Percentiles rank a stretch among this genome's conserved stretches.
These are phyloP conservation scores for Euzetes globulus DNA, from an alignment of 2,888 invertebrate species.

Conservation along the genomic window DNA sequence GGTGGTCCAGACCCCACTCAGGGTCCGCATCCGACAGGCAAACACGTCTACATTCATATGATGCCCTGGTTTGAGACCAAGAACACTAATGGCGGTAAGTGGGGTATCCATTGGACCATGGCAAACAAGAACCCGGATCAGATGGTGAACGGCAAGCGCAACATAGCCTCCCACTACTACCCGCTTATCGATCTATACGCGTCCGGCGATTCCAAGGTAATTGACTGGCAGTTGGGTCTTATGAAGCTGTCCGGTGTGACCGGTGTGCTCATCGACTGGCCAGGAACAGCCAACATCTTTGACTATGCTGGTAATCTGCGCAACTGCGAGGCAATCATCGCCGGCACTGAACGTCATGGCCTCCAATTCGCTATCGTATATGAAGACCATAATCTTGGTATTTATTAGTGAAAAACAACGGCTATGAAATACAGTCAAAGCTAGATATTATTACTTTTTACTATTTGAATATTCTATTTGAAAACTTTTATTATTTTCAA, in stretches of 20 bases:
- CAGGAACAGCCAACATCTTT: not conserved
- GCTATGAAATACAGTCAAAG: too few species aligned
- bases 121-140: too few species aligned
- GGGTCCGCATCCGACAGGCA: not conserved
- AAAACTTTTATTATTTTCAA: too few species aligned
- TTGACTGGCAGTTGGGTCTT: not conserved
- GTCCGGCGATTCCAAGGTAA: not conserved
- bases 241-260: not conserved
- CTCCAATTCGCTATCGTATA: not conserved
- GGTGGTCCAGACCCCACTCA: not conserved
- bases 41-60: not conserved
- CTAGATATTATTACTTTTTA: too few species aligned
- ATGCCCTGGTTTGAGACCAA: constrained; percentile 14
- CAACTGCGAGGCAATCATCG: not conserved
- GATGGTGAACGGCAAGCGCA: not conserved
- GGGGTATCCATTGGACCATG: not conserved
- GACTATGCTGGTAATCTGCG: not conserved
- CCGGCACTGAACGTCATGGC: not conserved
- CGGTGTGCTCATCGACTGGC: not conserved
- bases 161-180: not conserved
- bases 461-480: too few species aligned
- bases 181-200: not conserved
- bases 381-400: not conserved
- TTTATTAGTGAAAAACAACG: too few species aligned
- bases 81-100: not conserved